Evolutionary conservation across 2,888 invertebrate genomes (phyloP), one percentile per base, ranked within the genome.

Genomic region (Amphipoea oculea): DNA sequence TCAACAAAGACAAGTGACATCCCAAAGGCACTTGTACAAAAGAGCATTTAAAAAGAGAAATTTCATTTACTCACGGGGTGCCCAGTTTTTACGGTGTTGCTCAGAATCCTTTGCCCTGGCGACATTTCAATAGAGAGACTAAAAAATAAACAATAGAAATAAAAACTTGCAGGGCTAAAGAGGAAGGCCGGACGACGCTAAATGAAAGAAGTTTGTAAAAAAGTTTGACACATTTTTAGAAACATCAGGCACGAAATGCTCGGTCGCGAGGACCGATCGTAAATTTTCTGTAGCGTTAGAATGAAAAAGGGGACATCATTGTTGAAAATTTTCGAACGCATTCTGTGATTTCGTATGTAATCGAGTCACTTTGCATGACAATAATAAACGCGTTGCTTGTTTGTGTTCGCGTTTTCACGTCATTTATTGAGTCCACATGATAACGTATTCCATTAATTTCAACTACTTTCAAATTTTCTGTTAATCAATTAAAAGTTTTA

Each of bases 151-250:
- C 95, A 96, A 96, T 95, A 94, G 93, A 93, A 94, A 94, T 94
- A 93, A 96, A 95, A 95, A 92, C 92, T 92, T 91, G 91, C 95
- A 96, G 96, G 95, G 94, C 95, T 94, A 93, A 94, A 94, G 92
- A 93, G 94, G 95, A 96, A 96, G 96, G 96, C 94, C 95, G 95
- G 95, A 94, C 95, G 93, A 91, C 92, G 92, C 93, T 95, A 96
- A 96, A 96, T 96, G 96, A 97, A 97, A 96, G 96, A 96, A 96
- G 93, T 96, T 96, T 93, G 95, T 96, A 96, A 96, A 96, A 93
- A 96, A 96, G 94, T 96, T 96, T 96, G 97, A 96, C 97, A 97
- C 96, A 96, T 97, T 97, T 97, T 97, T 96, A 96, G 96, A 96
- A 96, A 95, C 96, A 96, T 96, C 96, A 95, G 95, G 95, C 96